Evolutionary conservation across 2,888 invertebrate species (phyloP).

Genomic region (Alloscopus bannaensis): DNA sequence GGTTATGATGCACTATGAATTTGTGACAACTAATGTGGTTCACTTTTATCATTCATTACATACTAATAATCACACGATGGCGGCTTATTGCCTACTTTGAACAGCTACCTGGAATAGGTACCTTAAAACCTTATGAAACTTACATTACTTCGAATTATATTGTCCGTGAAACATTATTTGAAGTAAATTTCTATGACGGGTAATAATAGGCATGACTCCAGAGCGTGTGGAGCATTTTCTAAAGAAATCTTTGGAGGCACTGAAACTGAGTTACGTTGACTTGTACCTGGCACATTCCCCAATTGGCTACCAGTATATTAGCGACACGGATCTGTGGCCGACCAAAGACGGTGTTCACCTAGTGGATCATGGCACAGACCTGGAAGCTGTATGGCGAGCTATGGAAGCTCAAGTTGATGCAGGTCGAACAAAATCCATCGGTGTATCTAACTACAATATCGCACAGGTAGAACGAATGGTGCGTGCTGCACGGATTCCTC

Average conservation of each 20-base stretch:
- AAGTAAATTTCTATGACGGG: no score
- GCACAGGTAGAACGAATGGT: slow-evolving; percentile 83
- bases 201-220: slow-evolving; percentile 42
- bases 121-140: neutral
- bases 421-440: slow-evolving; percentile 86
- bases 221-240: slow-evolving; percentile 68
- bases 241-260: slow-evolving; percentile 77
- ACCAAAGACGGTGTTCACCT: slow-evolving; percentile 83
- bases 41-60: neutral
- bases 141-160: neutral
- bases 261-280: slow-evolving; percentile 88
- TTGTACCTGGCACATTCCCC: slow-evolving; percentile 89
- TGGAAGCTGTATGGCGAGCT: slow-evolving; percentile 82
- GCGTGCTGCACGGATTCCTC: slow-evolving; percentile 80
- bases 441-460: slow-evolving; percentile 88
- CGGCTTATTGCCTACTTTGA: slow-evolving; percentile 6
- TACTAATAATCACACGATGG: neutral
- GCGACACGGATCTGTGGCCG: slow-evolving; percentile 49
- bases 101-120: slow-evolving; percentile 51
- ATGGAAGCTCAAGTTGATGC: slow-evolving; percentile 83
- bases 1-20: no score
- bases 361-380: slow-evolving; percentile 77
- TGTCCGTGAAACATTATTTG: no score
- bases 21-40: neutral
- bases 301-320: slow-evolving; percentile 76